Conservation (phyloP, 2,113 vertebrate genomes). For the Nothoprocta perdicaria region DNA sequence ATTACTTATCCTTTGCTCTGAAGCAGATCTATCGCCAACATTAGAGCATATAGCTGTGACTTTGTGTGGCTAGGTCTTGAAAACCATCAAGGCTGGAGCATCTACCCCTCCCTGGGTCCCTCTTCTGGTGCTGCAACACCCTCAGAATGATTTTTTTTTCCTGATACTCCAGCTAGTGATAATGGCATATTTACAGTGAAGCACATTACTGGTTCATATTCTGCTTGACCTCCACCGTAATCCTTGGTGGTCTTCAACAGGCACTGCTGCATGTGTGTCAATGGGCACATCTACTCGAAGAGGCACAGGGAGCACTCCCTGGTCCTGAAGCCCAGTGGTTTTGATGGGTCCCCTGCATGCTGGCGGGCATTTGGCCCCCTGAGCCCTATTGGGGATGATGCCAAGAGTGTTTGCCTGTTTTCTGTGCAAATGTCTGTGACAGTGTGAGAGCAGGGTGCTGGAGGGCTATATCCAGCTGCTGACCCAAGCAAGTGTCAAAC, state of each 20-base stretch:
- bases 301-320: background rate
- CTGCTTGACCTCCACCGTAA: background rate
- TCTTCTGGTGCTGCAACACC: too few species aligned
- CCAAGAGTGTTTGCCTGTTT: accelerated
- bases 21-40: background rate
- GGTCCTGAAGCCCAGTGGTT: background rate
- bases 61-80: too few species aligned
- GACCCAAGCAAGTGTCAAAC: background rate
- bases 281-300: background rate
- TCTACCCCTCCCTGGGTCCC: too few species aligned
- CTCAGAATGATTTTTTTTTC: too few species aligned
- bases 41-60: background rate
- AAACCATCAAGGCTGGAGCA: too few species aligned
- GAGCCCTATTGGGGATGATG: background rate
- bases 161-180: too few species aligned
- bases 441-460: accelerated
- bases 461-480: background rate
- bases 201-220: background rate
- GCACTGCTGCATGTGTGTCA: background rate
- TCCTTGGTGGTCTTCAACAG: background rate
- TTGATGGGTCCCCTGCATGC: background rate
- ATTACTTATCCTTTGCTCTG: background rate
- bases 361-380: background rate
- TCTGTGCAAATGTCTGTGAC: background rate
- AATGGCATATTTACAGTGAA: background rate